Conservation (phyloP, 1,140 invertebrate genomes). For the Neuroterus valhalla region DNA sequence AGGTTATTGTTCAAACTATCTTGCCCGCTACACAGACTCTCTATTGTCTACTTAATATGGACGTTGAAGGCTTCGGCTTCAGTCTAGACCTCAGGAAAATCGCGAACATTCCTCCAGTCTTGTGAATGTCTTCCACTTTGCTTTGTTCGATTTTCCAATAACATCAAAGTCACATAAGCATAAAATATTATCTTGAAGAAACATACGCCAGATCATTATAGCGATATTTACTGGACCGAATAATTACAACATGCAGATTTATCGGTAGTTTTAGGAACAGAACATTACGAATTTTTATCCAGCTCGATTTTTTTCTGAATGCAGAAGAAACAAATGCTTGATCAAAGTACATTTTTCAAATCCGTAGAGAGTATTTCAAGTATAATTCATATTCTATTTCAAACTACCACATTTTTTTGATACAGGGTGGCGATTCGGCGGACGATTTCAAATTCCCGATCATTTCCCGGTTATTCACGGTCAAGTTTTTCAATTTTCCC, state of each 20-base stretch:
- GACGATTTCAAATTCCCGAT: no score
- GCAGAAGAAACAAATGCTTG: no score
- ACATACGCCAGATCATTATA: background rate
- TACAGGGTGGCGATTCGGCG: no score
- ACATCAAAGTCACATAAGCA: conserved; percentile 11
- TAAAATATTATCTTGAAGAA: conserved; percentile 6
- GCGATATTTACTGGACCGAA: background rate
- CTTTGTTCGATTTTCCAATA: conserved; percentile 1
- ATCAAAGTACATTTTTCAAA: no score
- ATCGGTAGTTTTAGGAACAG: background rate
- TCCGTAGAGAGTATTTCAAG: no score
- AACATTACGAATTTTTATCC: background rate
- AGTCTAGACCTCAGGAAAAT: background rate
- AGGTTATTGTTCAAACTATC: background rate
- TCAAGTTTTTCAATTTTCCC: no score
- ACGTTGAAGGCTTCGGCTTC: background rate
- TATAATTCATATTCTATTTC: no score
- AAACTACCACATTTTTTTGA: no score
- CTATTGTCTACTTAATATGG: background rate
- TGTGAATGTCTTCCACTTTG: background rate
- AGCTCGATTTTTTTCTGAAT: no score
- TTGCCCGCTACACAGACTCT: no score
- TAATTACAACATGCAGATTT: background rate
- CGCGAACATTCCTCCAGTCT: background rate
- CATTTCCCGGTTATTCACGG: no score